A percentile compares a stretch with the other conserved stretches of the same genome.
Evolutionary conservation across 64 coral and sea anemone genomes (phyloP).

Genomic region (Pachyseris speciosa): DNA sequence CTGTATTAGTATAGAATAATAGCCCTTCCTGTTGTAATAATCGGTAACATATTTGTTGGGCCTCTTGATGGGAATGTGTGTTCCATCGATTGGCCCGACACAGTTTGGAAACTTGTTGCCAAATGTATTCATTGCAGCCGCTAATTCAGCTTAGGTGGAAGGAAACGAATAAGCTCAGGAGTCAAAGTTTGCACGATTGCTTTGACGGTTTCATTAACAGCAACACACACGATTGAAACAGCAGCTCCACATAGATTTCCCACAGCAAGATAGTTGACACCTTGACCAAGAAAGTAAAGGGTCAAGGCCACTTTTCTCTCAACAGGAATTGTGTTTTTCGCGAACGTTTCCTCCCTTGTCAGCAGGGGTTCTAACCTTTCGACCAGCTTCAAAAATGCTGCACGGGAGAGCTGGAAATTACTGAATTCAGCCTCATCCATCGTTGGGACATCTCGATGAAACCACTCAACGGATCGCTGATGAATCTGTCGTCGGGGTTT

Average conservation of each 20-base stretch:
- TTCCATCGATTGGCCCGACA: slow-evolving; percentile 3
- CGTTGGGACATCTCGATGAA: too few relatives aligned
- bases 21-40: slow-evolving; percentile 5
- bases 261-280: background rate
- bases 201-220: background rate
- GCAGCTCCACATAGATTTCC: slow-evolving; percentile 45
- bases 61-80: background rate
- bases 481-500: too few relatives aligned
- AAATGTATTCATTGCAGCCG: background rate
- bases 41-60: background rate
- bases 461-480: too few relatives aligned
- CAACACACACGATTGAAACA: background rate
- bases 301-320: slow-evolving; percentile 15
- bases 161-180: background rate
- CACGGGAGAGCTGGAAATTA: too few relatives aligned
- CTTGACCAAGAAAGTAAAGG: slow-evolving; percentile 11
- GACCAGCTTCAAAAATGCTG: too few relatives aligned
- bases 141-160: background rate
- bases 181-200: background rate
- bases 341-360: slow-evolving; percentile 59
- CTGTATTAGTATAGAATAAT: background rate
- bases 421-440: too few relatives aligned
- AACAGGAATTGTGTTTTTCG: slow-evolving; percentile 36
- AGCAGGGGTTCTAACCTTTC: too few relatives aligned
- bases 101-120: background rate